Evolutionary conservation across 1,140 invertebrate genomes (phyloP), one percentile per base, ranked within the genome.

Genomic region (Drosophila ambigua): DNA sequence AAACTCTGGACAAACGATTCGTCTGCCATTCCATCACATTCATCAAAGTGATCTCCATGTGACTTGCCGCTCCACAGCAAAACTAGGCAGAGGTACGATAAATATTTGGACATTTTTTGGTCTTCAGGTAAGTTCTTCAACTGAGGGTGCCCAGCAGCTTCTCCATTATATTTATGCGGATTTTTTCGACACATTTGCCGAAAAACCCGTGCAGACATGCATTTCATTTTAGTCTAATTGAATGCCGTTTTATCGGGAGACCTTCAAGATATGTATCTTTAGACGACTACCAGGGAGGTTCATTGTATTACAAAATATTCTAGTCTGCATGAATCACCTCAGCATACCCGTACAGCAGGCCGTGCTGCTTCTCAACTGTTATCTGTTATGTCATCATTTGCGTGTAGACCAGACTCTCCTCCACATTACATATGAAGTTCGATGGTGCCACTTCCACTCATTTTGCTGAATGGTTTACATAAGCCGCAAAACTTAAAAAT

Each of bases 181-280:
- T 24, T 49, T 43, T 60, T 16, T 6, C 23, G 24, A 39, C 16
- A 31, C 0, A 24, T 28, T 48, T 28, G 45, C 50, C 69, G 39
- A 41, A 66, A 68, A 68, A 44, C 58, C 31, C 31, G 16, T 20
- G 2, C 0, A 24, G 16, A 75, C 81, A 84, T 63, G 81, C 48
- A 82, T 82, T 87, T 87, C 74, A 72, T 87, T 85, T 85, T 87
- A 85, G 62, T 45, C 54, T 87, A 82, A 85, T 85, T 85, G 55
- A 58, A 58, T 67, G 69, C 44, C 63, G 62, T 54, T 69, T 85
- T 87, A 77, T 84, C 81, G 61, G 16, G 55, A 64, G 68, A 52
- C 77, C 60, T 69, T 63, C 71, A 24, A 76, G 78, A 77, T 72
- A 54, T 15, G 20, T 43, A 71, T 20, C 44, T 69, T 23, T 6